Conservation (phyloP, 2,113 vertebrate species). For the Gila orcuttii region DNA sequence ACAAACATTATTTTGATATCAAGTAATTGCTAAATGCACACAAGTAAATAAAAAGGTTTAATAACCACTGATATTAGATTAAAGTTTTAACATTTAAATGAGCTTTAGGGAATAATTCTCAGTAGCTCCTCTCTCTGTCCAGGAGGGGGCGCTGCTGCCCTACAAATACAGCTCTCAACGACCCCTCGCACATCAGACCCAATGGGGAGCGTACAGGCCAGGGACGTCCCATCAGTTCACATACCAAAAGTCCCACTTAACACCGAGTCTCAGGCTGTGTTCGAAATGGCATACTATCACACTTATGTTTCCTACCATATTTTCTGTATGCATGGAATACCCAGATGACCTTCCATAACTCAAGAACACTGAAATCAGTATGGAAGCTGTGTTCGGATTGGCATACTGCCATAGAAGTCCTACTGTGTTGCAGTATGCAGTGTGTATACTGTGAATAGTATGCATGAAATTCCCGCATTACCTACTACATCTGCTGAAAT, state of each 20-base stretch:
- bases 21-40: not conserved
- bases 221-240: not conserved
- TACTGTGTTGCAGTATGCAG: not conserved
- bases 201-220: not conserved
- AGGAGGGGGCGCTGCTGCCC: conserved; percentile 1
- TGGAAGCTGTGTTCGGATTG: not conserved
- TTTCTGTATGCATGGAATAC: too few relatives aligned
- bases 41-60: not conserved
- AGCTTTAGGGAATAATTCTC: not conserved
- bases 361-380: too few relatives aligned
- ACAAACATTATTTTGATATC: not conserved
- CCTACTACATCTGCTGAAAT: not conserved
- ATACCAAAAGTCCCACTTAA: not conserved
- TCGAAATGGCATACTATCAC: not conserved
- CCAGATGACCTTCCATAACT: too few relatives aligned
- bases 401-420: not conserved
- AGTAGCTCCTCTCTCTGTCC: not conserved
- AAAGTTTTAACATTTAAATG: not conserved
- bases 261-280: not conserved
- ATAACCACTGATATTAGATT: not conserved
- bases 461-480: too few relatives aligned
- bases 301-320: not conserved
- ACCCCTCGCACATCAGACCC: too few relatives aligned
- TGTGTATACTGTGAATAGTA: not conserved
- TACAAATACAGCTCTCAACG: too few relatives aligned